Percentiles rank a stretch among this genome's conserved stretches.
These are phyloP conservation scores for Selenia dentaria DNA, from an alignment of 2,888 invertebrate species.

Conservation along the genomic window DNA sequence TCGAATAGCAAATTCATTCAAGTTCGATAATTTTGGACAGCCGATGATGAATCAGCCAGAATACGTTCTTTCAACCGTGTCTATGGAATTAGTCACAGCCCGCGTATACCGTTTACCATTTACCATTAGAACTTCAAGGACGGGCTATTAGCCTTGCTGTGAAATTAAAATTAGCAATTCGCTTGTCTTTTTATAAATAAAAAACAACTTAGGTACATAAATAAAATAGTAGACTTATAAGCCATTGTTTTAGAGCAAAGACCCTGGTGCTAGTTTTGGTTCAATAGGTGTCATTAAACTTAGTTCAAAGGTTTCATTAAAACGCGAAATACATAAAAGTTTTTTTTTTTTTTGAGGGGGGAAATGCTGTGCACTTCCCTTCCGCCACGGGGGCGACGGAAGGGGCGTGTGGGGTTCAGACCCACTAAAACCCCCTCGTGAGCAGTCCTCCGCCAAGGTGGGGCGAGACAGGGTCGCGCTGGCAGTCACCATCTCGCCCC, in stretches of 20 bases:
- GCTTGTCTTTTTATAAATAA: slow-evolving; percentile 19
- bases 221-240: not conserved
- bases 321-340: too few relatives aligned
- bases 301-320: not conserved
- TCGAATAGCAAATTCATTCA: slow-evolving; percentile 17
- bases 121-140: slow-evolving; percentile 34
- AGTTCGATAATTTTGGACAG: slow-evolving; percentile 11
- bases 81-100: slow-evolving; percentile 44
- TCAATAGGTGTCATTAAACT: slow-evolving; percentile 2
- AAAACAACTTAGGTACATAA: not conserved
- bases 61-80: slow-evolving; percentile 36
- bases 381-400: too few relatives aligned
- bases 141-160: slow-evolving; percentile 39
- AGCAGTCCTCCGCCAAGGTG: too few relatives aligned
- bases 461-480: too few relatives aligned
- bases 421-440: too few relatives aligned
- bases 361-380: too few relatives aligned
- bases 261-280: slow-evolving; percentile 5
- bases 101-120: slow-evolving; percentile 41
- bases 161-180: slow-evolving; percentile 47
- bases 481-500: too few relatives aligned
- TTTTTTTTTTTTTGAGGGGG: too few relatives aligned
- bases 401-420: too few relatives aligned
- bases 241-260: slow-evolving; percentile 24
- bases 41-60: slow-evolving; percentile 32